Evolutionary conservation across 2,888 invertebrate genomes (phyloP), one percentile per base, ranked within the genome.

Genomic region (Keiferia lycopersicella): DNA sequence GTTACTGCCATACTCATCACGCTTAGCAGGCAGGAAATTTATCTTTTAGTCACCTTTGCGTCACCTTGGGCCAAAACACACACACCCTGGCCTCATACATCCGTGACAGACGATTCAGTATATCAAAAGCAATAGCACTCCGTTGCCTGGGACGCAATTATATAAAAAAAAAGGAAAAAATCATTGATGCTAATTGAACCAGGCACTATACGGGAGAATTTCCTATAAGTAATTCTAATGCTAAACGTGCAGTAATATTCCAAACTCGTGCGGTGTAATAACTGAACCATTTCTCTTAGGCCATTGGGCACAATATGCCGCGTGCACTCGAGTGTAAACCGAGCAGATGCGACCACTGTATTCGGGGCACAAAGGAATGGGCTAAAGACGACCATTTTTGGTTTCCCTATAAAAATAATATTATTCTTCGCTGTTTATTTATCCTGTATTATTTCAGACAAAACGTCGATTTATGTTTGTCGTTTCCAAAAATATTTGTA

Each of bases 271-370:
- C 26, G 56, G 18, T 34, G 38, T 58, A 20, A 45, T 60, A 60
- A 60, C 20, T 60, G 45, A 60, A 60, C 14, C 60, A 45, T 60
- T 60, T 41, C 41, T 60, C 45, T 41, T 41, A 14, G 60, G 26
- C 60, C 45, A 60, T 60, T 60, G 60, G 45, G 60, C 60, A 60
- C 60, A 60, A 60, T 45, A 60, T 60, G 60, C 60, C 41, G 41
- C 16, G 60, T 45, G 60, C 60, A 45, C 0, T 45, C 20, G 26
- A 45, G 60, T 45, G 60, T 45, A 26, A 60, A 26, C 45, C 12
- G 39, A 60, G 60, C 60, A 60, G 60, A 60, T 60, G 60, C 60
- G 60, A 45, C 60, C 39, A 34, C 56, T 56, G 56, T 56, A 16
- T 56, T 53, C 51, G 51, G 2, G 11, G 51, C 30, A 30, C 53